Evolutionary conservation across 1,140 invertebrate genomes (phyloP).

Genomic region (Leptonema lineaticorne): DNA sequence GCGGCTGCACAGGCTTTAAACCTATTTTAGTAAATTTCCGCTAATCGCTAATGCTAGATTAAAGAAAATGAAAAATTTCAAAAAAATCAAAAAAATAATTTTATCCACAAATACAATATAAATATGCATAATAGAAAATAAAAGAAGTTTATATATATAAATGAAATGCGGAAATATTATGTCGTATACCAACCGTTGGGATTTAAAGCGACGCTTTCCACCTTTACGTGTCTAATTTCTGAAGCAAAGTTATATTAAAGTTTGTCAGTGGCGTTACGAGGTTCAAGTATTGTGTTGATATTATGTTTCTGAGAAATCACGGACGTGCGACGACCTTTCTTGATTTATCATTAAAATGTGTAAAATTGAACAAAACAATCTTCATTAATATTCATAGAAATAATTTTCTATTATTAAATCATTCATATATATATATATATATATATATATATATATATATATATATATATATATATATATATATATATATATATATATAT

Average conservation of each 20-base stretch:
- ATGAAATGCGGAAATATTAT: background rate
- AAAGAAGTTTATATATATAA: background rate
- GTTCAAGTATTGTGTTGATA: constrained; percentile 22
- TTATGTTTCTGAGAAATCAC: constrained; percentile 38
- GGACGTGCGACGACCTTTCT: background rate
- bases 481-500: too few relatives aligned
- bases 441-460: too few relatives aligned
- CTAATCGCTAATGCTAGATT: too few relatives aligned
- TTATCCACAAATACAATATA: background rate
- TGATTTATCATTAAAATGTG: background rate
- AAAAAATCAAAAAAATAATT: constrained; percentile 4
- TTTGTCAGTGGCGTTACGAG: constrained; percentile 41
- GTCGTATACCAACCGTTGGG: constrained; percentile 24
- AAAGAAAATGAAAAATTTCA: background rate
- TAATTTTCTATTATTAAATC: too few relatives aligned
- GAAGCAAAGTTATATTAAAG: constrained; percentile 43
- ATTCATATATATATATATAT: too few relatives aligned
- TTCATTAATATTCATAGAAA: too few relatives aligned
- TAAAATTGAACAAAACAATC: background rate
- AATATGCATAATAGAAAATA: background rate
- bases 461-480: too few relatives aligned
- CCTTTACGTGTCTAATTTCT: constrained; percentile 44
- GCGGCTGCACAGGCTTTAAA: background rate
- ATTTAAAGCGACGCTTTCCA: constrained; percentile 39
- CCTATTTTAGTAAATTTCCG: background rate